Conservation (phyloP, 2,797 vertebrate genomes). For the Paedocypris micromegethes region DNA sequence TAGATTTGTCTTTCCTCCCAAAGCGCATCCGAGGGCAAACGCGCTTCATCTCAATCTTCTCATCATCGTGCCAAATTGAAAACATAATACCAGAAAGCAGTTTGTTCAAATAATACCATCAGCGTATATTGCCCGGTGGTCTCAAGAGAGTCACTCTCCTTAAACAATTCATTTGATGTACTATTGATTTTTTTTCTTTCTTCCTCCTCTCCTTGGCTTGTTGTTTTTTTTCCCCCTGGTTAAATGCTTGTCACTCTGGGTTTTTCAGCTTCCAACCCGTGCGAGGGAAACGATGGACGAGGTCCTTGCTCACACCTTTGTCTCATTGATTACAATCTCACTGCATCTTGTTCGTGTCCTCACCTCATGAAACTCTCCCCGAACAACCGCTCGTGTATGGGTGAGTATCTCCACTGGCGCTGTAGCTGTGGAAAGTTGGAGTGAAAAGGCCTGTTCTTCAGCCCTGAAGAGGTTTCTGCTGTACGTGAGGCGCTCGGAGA, state of each 20-base stretch:
- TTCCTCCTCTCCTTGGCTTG: background rate
- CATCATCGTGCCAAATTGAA: constrained; percentile 1
- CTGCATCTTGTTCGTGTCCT: constrained; percentile 87
- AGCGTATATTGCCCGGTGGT: constrained; percentile 28
- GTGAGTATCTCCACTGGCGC: constrained; percentile 63
- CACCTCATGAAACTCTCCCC: constrained; percentile 92
- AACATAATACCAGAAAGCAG: background rate
- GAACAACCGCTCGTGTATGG: constrained; percentile 87
- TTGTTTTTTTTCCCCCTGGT: constrained; percentile 31
- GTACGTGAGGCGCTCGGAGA: constrained; percentile 90
- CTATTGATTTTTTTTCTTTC: constrained; percentile 41
- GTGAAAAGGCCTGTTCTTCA: constrained; percentile 50
- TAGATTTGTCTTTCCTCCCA: too few species aligned
- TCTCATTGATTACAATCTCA: constrained; percentile 89
- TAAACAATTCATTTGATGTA: constrained; percentile 33
- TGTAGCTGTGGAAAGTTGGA: background rate
- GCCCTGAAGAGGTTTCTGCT: constrained; percentile 91
- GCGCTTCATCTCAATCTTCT: background rate
- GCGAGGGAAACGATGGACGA: constrained; percentile 80
- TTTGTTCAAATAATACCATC: constrained; percentile 36
- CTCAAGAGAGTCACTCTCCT: constrained; percentile 27
- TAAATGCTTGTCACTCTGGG: constrained; percentile 33
- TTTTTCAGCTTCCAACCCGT: constrained; percentile 85
- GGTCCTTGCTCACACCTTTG: constrained; percentile 97
- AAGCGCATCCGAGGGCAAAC: too few species aligned